Evolutionary conservation across 1,140 invertebrate species (phyloP), one percentile per base, ranked within the genome.

Genomic region (Cotesia chilonis): DNA sequence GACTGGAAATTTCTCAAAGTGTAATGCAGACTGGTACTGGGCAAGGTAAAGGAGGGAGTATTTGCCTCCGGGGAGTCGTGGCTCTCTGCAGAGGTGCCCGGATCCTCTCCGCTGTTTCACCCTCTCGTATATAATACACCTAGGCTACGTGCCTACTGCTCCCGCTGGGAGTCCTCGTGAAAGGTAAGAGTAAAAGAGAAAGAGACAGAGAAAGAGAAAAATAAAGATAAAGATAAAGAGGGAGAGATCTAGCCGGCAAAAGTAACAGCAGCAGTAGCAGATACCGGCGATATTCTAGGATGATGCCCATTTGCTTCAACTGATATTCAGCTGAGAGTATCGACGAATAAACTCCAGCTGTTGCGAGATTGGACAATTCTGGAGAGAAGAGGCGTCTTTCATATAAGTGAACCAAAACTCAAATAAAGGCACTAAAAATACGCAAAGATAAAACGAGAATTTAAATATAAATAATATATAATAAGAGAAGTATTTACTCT

Each of bases 121-220:
- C 75, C 76, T 74, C 75, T 78, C 78, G 77, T 81, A 79, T 79
- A 80, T 80, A 80, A 81, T 79, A 81, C 75, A 78, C 75, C 77
- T 60, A 71, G 74, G 68, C 66, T 78, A 79, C 80, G 76, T 78
- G 78, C 72, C 64, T 75, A 74, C 75, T 77, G 66, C 71, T 75
- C 70, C 73, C 73, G 28, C 54, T 70, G 61, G 68, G 41, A 51
- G 54, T 36, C 59, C 57, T 51, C 68, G 68, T 36, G 68, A 12
- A 69, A 69, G 52, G 69, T 63, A 63, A 72, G 59, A 64, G 55
- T 57, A 70, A 72, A 35, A 69, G 61, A 55, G 41, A 35, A 63
- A 60, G 69, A 55, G 52, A 74, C 35, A 59, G 71, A 70, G 66
- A 64, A 65, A 75, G 67, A 73, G 72, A 73, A 47, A 71, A 65